A percentile compares a stretch with the other conserved stretches of the same genome.
Conservation (phyloP, 2,113 vertebrate genomes). For the Diadophis punctatus region DNA sequence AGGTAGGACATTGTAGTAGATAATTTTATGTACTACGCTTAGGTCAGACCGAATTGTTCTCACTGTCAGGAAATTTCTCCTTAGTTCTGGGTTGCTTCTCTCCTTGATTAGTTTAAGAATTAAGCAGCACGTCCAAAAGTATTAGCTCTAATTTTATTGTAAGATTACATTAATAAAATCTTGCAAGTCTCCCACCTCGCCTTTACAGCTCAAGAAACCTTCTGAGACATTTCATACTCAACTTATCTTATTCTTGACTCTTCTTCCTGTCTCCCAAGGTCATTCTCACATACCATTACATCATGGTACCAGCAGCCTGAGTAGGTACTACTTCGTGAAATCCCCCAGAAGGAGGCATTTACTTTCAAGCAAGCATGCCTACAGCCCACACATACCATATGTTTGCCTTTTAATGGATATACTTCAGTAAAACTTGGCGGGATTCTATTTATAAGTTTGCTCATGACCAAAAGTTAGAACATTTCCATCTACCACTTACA, state of each 20-base stretch:
- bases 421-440: background rate
- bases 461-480: conserved; percentile 1
- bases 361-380: background rate
- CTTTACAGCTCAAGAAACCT: background rate
- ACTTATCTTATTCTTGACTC: background rate
- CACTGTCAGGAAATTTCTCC: background rate
- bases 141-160: background rate
- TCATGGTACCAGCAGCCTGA: background rate
- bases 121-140: background rate
- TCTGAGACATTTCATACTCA: background rate
- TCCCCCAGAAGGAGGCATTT: background rate
- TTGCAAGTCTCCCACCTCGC: background rate
- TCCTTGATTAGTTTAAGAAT: background rate
- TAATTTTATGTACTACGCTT: no score
- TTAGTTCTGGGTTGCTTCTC: background rate
- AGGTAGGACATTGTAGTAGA: no score
- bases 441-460: background rate
- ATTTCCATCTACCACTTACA: background rate
- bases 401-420: background rate
- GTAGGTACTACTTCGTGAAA: background rate
- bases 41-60: background rate
- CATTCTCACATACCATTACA: background rate
- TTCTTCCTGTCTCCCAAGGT: background rate
- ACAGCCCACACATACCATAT: background rate
- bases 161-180: background rate